Percentiles rank a stretch among this genome's conserved stretches.
phyloP scores from a whole-genome alignment of 2,113 vertebrate species.

The Laticauda laticaudata region DNA sequence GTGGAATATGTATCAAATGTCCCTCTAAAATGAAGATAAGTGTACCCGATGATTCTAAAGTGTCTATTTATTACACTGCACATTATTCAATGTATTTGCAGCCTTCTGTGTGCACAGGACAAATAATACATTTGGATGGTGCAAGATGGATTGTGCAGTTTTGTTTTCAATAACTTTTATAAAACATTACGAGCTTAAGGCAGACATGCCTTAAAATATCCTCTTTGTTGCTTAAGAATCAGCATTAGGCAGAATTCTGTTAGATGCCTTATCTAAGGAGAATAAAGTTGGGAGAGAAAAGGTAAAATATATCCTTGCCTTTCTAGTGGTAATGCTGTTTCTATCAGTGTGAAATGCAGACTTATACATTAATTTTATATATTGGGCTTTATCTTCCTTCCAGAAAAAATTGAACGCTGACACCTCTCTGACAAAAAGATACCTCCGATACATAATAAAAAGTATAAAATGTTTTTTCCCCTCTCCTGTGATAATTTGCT shows the following conservation, averaged over 20 bases:
- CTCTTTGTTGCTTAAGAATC: background rate
- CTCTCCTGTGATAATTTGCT: background rate
- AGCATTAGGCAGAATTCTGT: conserved; percentile 2
- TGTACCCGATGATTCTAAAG: background rate
- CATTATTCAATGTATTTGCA: background rate
- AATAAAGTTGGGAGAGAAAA: background rate
- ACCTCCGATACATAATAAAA: conserved; percentile 18
- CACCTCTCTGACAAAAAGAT: conserved; percentile 3
- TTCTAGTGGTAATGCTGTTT: conserved; percentile 7
- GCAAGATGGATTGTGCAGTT: background rate
- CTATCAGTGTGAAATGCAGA: conserved; percentile 18
- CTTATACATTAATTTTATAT: background rate
- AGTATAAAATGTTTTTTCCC: background rate
- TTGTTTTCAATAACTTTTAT: background rate
- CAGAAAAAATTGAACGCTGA: conserved; percentile 20
- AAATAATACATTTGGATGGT: background rate
- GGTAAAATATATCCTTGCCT: background rate
- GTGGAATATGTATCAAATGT: background rate
- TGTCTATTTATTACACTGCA: background rate
- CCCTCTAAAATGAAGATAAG: background rate
- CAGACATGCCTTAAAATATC: background rate
- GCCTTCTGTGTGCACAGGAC: background rate
- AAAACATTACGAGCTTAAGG: background rate
- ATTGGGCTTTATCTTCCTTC: conserved; percentile 20
- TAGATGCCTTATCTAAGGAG: background rate